Percentiles rank a stretch among this genome's conserved stretches.
Evolutionary conservation across 2,888 invertebrate species (phyloP).

Genomic region (Pristionchus fissidentatus): DNA sequence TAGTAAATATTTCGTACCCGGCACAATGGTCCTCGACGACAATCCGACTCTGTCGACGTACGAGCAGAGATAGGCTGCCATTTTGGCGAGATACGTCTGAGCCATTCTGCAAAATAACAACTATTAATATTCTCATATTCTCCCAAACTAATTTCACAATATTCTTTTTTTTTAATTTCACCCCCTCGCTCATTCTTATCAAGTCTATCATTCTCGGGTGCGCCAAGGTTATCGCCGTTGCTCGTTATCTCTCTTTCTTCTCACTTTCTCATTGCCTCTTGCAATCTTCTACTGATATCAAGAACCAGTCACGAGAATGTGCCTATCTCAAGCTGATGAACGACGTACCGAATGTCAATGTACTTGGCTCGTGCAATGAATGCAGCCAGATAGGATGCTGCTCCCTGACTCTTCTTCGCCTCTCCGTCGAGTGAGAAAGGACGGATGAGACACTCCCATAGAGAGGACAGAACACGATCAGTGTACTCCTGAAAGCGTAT

Average conservation of each 20-base stretch:
- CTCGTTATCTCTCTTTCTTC: slow-evolving; percentile 2
- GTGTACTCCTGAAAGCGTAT: slow-evolving; percentile 54
- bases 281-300: neutral
- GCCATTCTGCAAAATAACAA: slow-evolving; percentile 56
- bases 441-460: slow-evolving; percentile 66
- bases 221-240: slow-evolving; percentile 25
- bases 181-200: neutral
- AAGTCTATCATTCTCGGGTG: slow-evolving; percentile 8
- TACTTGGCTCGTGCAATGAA: slow-evolving; percentile 69
- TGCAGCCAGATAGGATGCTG: slow-evolving; percentile 68
- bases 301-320: neutral
- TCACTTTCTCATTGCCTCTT: neutral
- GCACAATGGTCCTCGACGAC: slow-evolving; percentile 47
- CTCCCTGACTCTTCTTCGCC: slow-evolving; percentile 68
- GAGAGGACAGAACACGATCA: slow-evolving; percentile 56
- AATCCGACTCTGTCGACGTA: slow-evolving; percentile 64
- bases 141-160: neutral
- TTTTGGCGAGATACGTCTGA: slow-evolving; percentile 61
- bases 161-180: neutral
- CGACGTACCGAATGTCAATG: slow-evolving; percentile 58
- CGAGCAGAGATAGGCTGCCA: slow-evolving; percentile 64
- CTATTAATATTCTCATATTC: neutral
- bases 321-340: neutral
- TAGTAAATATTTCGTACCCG: slow-evolving; percentile 27
- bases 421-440: slow-evolving; percentile 65